Evolutionary conservation across 1,140 invertebrate species (phyloP).

Genomic region (Diploscapter pachys): DNA sequence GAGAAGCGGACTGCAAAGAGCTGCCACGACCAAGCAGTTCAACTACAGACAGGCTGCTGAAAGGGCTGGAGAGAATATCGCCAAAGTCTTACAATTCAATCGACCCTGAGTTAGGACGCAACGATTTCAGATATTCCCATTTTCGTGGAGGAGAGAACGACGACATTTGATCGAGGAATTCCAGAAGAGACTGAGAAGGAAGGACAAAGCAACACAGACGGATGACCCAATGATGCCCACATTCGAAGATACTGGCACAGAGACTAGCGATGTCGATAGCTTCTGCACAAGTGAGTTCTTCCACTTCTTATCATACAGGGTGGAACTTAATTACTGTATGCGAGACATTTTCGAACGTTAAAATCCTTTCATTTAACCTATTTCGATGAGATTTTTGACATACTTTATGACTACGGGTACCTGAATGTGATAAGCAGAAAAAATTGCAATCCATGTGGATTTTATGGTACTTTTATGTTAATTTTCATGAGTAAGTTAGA

Average conservation of each 20-base stretch:
- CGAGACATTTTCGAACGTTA: too few species aligned
- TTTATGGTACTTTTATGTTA: too few species aligned
- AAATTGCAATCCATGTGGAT: too few species aligned
- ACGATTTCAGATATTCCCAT: slow-evolving; percentile 26
- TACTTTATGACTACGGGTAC: background rate
- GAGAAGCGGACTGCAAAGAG: background rate
- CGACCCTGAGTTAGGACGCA: background rate
- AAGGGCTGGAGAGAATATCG: slow-evolving; percentile 29
- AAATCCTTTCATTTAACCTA: background rate
- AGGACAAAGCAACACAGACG: slow-evolving; percentile 20
- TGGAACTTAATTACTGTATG: too few species aligned
- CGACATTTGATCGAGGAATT: slow-evolving; percentile 30
- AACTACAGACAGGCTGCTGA: slow-evolving; percentile 10
- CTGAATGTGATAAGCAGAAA: too few species aligned
- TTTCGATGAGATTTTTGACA: background rate
- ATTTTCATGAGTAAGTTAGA: too few species aligned
- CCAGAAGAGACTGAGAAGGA: slow-evolving; percentile 21
- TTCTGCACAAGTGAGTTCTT: background rate
- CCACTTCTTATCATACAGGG: too few species aligned
- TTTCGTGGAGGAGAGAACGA: slow-evolving; percentile 30
- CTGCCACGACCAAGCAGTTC: too few species aligned
- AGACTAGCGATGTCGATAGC: slow-evolving; percentile 29
- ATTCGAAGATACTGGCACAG: slow-evolving; percentile 25
- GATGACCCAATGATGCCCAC: slow-evolving; percentile 17
- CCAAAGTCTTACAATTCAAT: slow-evolving; percentile 13